Conservation (phyloP, 2,113 vertebrate genomes). For the Tonatia bakeri region DNA sequence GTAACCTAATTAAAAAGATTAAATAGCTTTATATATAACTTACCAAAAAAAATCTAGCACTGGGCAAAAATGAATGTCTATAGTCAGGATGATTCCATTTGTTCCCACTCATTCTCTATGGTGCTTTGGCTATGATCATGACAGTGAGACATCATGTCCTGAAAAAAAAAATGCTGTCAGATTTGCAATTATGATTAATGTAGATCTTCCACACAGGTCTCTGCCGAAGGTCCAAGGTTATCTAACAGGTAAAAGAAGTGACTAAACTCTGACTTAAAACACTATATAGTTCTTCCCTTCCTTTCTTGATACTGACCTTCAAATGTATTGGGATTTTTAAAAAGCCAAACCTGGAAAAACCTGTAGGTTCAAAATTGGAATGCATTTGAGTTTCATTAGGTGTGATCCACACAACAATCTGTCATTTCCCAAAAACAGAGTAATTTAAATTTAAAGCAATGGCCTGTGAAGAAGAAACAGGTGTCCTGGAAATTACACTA, state of each 20-base stretch:
- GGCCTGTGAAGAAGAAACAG: background rate
- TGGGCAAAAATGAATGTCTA: background rate
- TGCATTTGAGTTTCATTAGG: background rate
- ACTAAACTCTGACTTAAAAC: constrained; percentile 26
- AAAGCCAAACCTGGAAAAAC: constrained; percentile 21
- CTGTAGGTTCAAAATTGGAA: constrained; percentile 24
- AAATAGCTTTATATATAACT: background rate
- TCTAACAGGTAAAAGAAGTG: constrained; percentile 27
- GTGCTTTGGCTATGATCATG: background rate
- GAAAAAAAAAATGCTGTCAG: background rate
- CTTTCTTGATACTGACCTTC: constrained; percentile 23
- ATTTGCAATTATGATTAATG: constrained; percentile 38
- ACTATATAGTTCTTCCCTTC: background rate
- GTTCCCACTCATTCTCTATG: background rate
- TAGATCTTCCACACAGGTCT: constrained; percentile 5
- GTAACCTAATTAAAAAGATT: background rate
- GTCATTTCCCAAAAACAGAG: constrained; percentile 27
- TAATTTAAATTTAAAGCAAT: constrained; percentile 45
- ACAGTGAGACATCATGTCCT: background rate
- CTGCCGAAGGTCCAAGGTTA: background rate
- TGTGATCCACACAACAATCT: background rate
- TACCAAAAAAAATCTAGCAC: background rate
- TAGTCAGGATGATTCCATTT: background rate
- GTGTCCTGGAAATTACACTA: background rate
- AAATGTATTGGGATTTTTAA: background rate